These are phyloP conservation scores for Gymnopithys bicolor DNA, from an alignment of 2,797 vertebrate species.

Conservation along the genomic window DNA sequence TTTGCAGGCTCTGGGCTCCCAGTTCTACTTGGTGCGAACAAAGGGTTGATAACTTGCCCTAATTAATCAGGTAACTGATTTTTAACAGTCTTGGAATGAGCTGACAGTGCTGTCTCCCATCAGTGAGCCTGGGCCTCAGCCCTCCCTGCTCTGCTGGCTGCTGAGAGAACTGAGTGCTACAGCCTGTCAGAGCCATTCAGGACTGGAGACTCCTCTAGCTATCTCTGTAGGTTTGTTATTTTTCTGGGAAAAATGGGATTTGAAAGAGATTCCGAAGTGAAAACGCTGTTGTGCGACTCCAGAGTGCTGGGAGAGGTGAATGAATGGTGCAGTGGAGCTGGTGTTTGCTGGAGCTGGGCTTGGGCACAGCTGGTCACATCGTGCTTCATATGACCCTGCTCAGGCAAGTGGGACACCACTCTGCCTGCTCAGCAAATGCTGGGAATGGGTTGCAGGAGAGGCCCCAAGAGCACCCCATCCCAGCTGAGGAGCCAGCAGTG, in stretches of 20 bases:
- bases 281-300: neutral
- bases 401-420: neutral
- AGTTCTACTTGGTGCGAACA: fast-evolving
- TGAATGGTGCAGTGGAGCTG: fast-evolving
- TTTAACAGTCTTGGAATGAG: neutral
- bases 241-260: neutral
- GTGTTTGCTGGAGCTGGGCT: neutral
- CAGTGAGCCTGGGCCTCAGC: neutral
- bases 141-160: neutral
- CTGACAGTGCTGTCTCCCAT: neutral
- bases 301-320: neutral
- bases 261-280: neutral
- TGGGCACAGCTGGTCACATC: neutral
- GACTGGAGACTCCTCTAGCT: neutral
- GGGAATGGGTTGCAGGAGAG: neutral
- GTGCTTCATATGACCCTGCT: neutral
- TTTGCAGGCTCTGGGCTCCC: neutral
- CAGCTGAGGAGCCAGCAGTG: neutral
- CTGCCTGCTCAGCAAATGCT: fast-evolving
- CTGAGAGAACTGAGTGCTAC: neutral
- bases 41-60: neutral
- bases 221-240: neutral
- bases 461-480: neutral
- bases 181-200: neutral
- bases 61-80: neutral